Evolutionary conservation across 1,140 invertebrate genomes (phyloP).

Genomic region (Drosophila pectinifera): DNA sequence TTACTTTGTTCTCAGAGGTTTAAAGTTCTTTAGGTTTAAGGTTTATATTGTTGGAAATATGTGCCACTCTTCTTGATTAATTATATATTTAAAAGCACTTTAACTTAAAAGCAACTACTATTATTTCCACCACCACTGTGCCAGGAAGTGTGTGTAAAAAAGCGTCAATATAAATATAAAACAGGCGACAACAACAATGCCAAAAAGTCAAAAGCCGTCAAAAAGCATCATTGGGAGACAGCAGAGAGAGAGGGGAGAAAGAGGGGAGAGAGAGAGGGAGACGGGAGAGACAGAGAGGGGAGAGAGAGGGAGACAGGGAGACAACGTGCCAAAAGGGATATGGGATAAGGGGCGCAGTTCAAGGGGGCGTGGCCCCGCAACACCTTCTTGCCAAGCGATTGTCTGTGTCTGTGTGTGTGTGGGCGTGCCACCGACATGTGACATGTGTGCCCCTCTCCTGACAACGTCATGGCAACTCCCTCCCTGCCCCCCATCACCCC

Average conservation of each 20-base stretch:
- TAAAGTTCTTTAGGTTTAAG: no score
- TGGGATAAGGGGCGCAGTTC: neutral
- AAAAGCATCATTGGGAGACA: slow-evolving; percentile 60
- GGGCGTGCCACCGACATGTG: slow-evolving; percentile 53
- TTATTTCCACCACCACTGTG: slow-evolving; percentile 13
- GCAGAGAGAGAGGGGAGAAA: neutral
- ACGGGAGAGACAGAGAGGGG: neutral
- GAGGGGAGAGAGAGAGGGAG: no score
- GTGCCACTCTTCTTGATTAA: no score
- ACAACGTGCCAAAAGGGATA: slow-evolving; percentile 8
- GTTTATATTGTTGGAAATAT: no score
- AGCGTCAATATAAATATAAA: slow-evolving; percentile 68
- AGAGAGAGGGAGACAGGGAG: no score
- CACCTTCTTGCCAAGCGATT: slow-evolving; percentile 10
- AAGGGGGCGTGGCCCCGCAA: slow-evolving; percentile 6
- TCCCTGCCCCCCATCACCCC: neutral
- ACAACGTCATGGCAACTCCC: slow-evolving; percentile 48
- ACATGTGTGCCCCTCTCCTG: slow-evolving; percentile 35
- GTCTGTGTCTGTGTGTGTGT: slow-evolving; percentile 9
- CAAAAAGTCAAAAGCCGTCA: slow-evolving; percentile 75
- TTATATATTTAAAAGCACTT: no score
- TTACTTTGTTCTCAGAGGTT: no score
- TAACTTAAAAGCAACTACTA: no score
- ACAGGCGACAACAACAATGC: slow-evolving; percentile 50
- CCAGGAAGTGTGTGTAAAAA: slow-evolving; percentile 10